Percentiles rank a stretch among this genome's conserved stretches.
Conservation (phyloP, 2,888 invertebrate genomes). For the Ennomos erosarius region DNA sequence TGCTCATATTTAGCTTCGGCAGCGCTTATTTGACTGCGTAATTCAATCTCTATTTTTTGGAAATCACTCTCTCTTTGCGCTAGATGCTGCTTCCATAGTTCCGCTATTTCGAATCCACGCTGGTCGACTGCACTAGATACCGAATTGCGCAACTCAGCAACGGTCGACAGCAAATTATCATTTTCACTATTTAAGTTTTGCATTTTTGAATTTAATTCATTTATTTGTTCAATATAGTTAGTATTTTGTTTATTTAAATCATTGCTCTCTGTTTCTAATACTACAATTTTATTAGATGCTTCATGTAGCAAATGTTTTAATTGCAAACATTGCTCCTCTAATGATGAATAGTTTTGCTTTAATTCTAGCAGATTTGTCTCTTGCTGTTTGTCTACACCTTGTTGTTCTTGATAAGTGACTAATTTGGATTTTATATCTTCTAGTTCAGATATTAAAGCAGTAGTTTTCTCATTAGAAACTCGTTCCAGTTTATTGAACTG, state of each 20-base stretch:
- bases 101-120: slow-evolving; percentile 88
- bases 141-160: slow-evolving; percentile 76
- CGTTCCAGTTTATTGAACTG: slow-evolving; percentile 47
- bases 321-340: slow-evolving; percentile 59
- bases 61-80: slow-evolving; percentile 87
- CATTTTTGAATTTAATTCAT: slow-evolving; percentile 64
- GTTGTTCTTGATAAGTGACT: slow-evolving; percentile 45
- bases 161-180: slow-evolving; percentile 73
- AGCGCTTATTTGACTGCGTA: slow-evolving; percentile 80
- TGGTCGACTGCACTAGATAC: slow-evolving; percentile 86
- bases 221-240: slow-evolving; percentile 56
- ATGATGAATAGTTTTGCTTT: slow-evolving; percentile 50
- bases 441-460: slow-evolving; percentile 52
- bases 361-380: slow-evolving; percentile 43
- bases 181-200: slow-evolving; percentile 73
- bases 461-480: slow-evolving; percentile 50
- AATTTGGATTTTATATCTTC: slow-evolving; percentile 49
- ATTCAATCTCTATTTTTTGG: slow-evolving; percentile 76
- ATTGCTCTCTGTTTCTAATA: slow-evolving; percentile 56
- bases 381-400: slow-evolving; percentile 36
- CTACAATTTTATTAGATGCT: slow-evolving; percentile 67
- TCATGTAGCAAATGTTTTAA: slow-evolving; percentile 59
- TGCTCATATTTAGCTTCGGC: slow-evolving; percentile 80
- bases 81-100: slow-evolving; percentile 89
- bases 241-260: slow-evolving; percentile 47